These are phyloP conservation scores for Cyclophora punctaria DNA, from an alignment of 2,888 invertebrate genomes.

Conservation along the genomic window DNA sequence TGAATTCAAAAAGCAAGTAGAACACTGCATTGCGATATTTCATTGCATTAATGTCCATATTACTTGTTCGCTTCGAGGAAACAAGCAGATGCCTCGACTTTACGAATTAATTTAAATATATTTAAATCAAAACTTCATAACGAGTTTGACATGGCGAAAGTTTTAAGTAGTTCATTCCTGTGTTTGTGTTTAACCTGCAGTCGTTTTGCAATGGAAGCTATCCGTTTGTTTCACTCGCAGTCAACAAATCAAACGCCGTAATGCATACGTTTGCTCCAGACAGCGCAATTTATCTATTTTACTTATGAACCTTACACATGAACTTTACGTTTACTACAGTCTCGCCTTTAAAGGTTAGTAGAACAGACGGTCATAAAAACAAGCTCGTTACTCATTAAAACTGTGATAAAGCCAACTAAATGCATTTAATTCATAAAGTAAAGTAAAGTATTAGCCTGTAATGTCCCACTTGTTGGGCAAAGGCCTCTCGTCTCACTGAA, in stretches of 20 bases:
- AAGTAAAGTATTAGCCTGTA: too few species aligned
- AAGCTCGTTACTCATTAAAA: too few species aligned
- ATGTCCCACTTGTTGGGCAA: too few species aligned
- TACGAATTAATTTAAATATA: conserved; percentile 42
- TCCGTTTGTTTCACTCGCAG: too few species aligned
- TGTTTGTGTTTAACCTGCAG: conserved; percentile 11
- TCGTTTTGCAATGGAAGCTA: not conserved
- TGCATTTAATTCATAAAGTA: conserved; percentile 21
- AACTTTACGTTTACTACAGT: too few species aligned
- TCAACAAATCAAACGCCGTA: too few species aligned
- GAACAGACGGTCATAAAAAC: too few species aligned
- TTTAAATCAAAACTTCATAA: conserved; percentile 32
- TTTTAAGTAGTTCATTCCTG: conserved; percentile 20
- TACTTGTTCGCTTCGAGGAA: conserved; percentile 14
- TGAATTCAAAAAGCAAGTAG: not conserved
- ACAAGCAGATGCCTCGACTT: conserved; percentile 30
- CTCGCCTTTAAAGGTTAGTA: too few species aligned
- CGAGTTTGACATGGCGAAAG: conserved; percentile 26
- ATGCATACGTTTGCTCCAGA: too few species aligned
- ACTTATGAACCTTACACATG: too few species aligned
- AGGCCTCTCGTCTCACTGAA: too few species aligned
- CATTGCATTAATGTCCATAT: conserved; percentile 9
- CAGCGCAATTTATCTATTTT: too few species aligned
- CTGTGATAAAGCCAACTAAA: conserved; percentile 2
- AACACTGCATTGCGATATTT: conserved; percentile 11